Base-by-base conservation (phyloP, 2,888 invertebrate genomes). In the Acrocera orbiculus region DNA sequence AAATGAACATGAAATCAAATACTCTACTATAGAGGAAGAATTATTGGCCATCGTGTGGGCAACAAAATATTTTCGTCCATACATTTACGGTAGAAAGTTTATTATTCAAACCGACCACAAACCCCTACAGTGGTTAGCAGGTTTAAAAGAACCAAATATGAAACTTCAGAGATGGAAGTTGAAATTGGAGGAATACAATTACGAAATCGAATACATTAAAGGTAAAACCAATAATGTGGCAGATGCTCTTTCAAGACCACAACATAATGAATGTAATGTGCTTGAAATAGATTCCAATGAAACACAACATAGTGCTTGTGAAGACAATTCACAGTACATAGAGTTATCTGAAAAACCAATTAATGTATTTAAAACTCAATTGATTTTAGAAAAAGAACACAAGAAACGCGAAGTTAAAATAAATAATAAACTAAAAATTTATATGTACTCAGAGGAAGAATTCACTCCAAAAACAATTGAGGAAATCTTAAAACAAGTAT, bases 161-260 rank as follows among this genome's bases (percentile, higher is more conserved):
- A 46, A 53, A 38, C 38, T 56, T 8, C 49, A 46, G 7, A 26
- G 57, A 4, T 58, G 54, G 56, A 39, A 49, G 56, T 4, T 36
- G 53, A 22, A 48, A 38, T 37, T 51, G 44, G 42, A 44, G 29
- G 49, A 51, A 33, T 52, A 41, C 16, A 37, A 46, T 11, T 45
- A 43, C 15, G 37, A 43, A 20, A 37, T 37, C 7, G 30, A 33
- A 24, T 44, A 42, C 16, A 35, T 44, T 13, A 45, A 39, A 24
- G 36, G 44, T n/a, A 35, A 36, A 29, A 9, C 26, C 2, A 44
- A 45, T 29, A 20, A 35, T 5, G 40, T 40, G 1, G 42, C 38
- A 11, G 41, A 43, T 24, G 36, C 31, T 16, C 25, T 42, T 13
- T 42, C 40, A 26, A 34, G 42, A n/a, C 16, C 25, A 3, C 30